Conservation (phyloP, 1,140 invertebrate genomes). For the Drosophila neocordata region DNA sequence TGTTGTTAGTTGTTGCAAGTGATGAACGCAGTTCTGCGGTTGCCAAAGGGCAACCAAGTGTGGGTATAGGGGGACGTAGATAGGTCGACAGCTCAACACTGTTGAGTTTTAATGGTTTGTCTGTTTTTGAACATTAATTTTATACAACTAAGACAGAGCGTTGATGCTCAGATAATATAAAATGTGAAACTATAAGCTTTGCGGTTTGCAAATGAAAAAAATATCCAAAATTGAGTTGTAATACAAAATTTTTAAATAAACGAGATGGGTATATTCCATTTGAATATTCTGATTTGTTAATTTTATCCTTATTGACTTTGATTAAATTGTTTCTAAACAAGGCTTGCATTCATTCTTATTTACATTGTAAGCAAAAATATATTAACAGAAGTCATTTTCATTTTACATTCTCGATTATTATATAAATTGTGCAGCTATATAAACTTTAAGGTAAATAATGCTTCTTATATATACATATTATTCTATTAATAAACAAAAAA, state of each 20-base stretch:
- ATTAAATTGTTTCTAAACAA: too few species aligned
- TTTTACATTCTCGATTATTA: too few species aligned
- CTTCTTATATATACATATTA: too few species aligned
- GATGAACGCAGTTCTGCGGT: constrained; percentile 61
- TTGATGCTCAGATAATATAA: constrained; percentile 14
- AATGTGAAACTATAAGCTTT: constrained; percentile 11
- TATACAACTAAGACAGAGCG: constrained; percentile 7
- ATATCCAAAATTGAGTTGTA: not conserved
- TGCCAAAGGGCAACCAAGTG: constrained; percentile 14
- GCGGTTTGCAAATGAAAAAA: not conserved
- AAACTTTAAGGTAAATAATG: too few species aligned
- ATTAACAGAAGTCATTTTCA: too few species aligned
- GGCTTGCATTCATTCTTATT: too few species aligned
- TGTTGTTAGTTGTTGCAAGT: constrained; percentile 63
- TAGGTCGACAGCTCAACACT: constrained; percentile 15
- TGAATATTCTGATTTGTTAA: not conserved
- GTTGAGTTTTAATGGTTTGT: constrained; percentile 55
- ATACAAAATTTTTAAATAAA: not conserved
- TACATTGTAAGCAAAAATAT: too few species aligned
- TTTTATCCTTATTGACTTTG: too few species aligned
- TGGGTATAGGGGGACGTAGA: not conserved
- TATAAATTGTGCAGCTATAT: too few species aligned
- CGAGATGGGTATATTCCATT: not conserved
- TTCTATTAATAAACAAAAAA: too few species aligned
- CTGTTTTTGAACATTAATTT: constrained; percentile 55